phyloP scores from a whole-genome alignment of 30 jellyfish, hydroid and myxozoan genomes.

The Morbakka virulenta region DNA sequence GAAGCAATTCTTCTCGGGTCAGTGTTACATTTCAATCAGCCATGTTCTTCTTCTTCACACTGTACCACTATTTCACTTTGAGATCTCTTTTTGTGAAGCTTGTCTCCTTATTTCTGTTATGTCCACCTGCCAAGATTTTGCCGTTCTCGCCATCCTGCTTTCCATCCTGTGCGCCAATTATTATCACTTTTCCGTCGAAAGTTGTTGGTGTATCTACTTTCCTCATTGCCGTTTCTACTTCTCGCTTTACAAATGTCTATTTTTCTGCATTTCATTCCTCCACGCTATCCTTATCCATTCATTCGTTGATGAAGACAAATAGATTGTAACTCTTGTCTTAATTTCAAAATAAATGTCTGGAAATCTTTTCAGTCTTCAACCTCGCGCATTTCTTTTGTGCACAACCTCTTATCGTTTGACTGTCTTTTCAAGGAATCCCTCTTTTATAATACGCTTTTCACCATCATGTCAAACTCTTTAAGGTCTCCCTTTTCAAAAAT shows the following conservation, averaged over 20 bases:
- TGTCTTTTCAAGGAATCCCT: background rate
- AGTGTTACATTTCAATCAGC: too few relatives aligned
- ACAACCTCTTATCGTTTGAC: background rate
- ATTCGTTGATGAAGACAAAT: background rate
- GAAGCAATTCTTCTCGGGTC: too few relatives aligned
- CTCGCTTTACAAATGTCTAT: background rate
- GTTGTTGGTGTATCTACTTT: background rate
- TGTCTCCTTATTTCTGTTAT: background rate
- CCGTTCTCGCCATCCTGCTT: background rate
- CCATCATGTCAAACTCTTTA: background rate
- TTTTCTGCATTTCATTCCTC: background rate
- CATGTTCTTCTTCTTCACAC: too few relatives aligned
- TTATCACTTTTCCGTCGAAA: background rate
- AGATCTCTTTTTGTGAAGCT: background rate
- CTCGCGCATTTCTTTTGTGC: background rate
- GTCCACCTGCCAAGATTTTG: background rate
- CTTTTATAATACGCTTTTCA: background rate
- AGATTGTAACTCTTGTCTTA: background rate
- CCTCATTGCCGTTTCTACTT: background rate
- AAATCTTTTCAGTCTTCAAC: background rate
- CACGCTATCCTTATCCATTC: background rate
- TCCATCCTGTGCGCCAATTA: background rate
- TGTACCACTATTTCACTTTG: background rate
- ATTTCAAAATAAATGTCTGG: background rate
- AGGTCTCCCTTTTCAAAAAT: background rate